phyloP scores from a whole-genome alignment of 2,113 vertebrate species.

The Austrofundulus limnaeus region DNA sequence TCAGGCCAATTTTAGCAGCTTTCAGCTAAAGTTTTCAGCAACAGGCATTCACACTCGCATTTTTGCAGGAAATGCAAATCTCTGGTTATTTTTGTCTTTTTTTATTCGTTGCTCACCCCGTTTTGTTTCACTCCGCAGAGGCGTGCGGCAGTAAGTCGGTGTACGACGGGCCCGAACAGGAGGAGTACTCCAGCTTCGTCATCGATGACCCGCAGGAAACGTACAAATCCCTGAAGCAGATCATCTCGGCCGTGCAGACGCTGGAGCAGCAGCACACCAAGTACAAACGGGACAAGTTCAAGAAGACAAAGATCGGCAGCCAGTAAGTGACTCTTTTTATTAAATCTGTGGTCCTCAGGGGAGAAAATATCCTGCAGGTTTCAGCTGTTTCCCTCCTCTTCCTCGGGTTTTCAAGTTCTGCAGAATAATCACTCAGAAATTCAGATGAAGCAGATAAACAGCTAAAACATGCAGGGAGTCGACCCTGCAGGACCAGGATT shows the following conservation, averaged over 20 bases:
- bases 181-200: conserved; percentile 93
- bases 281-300: conserved; percentile 94
- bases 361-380: too few relatives aligned
- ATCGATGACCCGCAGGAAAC: conserved; percentile 97
- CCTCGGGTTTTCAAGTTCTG: too few relatives aligned
- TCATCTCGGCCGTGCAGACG: conserved; percentile 86
- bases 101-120: not conserved
- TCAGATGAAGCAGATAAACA: too few relatives aligned
- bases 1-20: too few relatives aligned
- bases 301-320: conserved; percentile 97
- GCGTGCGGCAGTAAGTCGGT: conserved; percentile 97
- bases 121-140: conserved; percentile 77
- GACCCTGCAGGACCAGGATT: too few relatives aligned
- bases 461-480: too few relatives aligned
- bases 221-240: conserved; percentile 90
- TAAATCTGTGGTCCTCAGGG: too few relatives aligned
- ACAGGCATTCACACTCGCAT: too few relatives aligned
- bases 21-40: too few relatives aligned
- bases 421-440: too few relatives aligned
- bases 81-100: not conserved
- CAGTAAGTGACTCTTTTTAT: conserved; percentile 85
- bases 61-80: too few relatives aligned
- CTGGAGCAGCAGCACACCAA: conserved; percentile 94
- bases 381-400: too few relatives aligned
- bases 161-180: conserved; percentile 93